Evolutionary conservation across 2,797 vertebrate genomes (phyloP).

Genomic region (Graptemys geographica): DNA sequence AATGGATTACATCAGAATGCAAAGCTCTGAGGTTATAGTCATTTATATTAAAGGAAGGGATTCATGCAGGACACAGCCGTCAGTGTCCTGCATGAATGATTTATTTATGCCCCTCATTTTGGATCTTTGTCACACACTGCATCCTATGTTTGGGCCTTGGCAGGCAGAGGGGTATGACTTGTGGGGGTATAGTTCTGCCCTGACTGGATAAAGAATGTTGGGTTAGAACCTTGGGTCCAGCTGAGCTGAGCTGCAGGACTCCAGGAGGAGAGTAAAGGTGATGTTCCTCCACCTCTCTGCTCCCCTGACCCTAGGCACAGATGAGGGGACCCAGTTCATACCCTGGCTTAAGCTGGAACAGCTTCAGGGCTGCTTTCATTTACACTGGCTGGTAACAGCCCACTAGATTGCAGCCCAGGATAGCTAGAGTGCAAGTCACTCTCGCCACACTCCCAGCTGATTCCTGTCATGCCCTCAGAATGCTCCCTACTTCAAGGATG

Average conservation of each 20-base stretch:
- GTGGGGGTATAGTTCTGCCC: neutral
- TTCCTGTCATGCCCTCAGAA: accelerated
- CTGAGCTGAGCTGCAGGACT: accelerated
- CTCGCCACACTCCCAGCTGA: neutral
- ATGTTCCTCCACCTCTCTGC: neutral
- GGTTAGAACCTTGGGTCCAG: neutral
- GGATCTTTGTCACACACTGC: neutral
- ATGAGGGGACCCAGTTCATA: neutral
- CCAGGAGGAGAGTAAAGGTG: neutral
- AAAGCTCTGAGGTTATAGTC: neutral
- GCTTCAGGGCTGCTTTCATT: accelerated
- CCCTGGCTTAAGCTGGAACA: neutral
- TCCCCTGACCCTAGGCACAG: accelerated
- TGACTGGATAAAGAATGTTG: neutral
- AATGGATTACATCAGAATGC: neutral
- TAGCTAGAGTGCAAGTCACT: accelerated
- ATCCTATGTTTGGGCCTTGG: neutral
- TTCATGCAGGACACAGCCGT: neutral
- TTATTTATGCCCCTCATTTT: neutral
- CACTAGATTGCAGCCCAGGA: neutral
- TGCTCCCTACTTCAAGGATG: neutral
- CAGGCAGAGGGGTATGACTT: neutral
- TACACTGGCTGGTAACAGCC: neutral
- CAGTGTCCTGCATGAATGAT: neutral
- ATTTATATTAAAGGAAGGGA: neutral